Conservation (phyloP, 1,140 invertebrate species). For the Drosophila kanapiae region DNA sequence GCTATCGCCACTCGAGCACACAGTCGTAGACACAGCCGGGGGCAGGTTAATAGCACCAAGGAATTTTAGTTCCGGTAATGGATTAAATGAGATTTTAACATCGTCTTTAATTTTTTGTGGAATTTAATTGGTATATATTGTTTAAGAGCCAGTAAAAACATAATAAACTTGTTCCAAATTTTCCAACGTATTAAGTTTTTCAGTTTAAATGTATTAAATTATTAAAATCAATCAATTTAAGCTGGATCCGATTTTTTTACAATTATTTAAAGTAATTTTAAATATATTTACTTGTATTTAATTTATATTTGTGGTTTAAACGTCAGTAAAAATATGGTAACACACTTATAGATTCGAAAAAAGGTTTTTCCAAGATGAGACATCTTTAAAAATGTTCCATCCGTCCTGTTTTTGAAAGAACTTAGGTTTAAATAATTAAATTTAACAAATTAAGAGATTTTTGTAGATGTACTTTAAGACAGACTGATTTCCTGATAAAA, state of each 20-base stretch:
- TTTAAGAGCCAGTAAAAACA: not conserved
- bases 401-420: not conserved
- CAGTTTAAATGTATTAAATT: not conserved
- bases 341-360: no score
- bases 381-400: not conserved
- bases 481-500: fast-evolving
- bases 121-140: not conserved
- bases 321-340: not conserved
- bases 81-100: no score
- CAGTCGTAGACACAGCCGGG: conserved; percentile 31
- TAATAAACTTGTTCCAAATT: not conserved
- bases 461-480: no score
- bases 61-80: no score
- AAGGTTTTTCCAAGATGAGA: no score
- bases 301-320: not conserved
- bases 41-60: conserved; percentile 1
- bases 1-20: conserved; percentile 82
- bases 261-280: not conserved
- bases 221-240: not conserved
- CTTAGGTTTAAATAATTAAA: not conserved
- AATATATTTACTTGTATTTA: not conserved
- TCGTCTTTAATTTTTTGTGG: not conserved
- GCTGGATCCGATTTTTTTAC: not conserved
- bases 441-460: not conserved
- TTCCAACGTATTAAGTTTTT: not conserved